phyloP scores from a whole-genome alignment of 2,888 invertebrate species.

The Sepioteuthis lessoniana region DNA sequence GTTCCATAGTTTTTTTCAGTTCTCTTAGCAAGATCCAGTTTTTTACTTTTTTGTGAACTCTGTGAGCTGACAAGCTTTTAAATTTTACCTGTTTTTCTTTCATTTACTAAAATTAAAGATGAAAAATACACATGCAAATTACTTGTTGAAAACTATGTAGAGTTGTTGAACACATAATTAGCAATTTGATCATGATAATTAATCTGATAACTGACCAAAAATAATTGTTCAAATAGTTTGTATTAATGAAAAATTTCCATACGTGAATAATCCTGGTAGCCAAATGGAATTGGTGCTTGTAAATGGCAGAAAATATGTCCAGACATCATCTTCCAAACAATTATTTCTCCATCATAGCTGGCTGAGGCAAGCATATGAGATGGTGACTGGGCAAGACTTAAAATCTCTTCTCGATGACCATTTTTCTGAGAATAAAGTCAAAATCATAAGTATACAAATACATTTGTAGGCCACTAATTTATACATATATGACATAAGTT shows the following conservation, averaged over 20 bases:
- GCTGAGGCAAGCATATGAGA: constrained; percentile 75
- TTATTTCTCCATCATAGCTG: constrained; percentile 75
- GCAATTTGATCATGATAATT: neutral
- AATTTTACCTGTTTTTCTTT: too few species aligned
- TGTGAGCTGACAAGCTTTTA: too few species aligned
- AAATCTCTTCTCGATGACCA: constrained; percentile 75
- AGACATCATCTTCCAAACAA: constrained; percentile 76
- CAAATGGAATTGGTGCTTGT: constrained; percentile 65
- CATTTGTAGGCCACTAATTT: too few species aligned
- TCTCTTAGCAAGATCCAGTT: too few species aligned
- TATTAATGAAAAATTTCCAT: constrained; percentile 52
- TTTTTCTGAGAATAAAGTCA: constrained; percentile 59
- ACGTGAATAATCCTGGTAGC: constrained; percentile 70
- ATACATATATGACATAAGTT: too few species aligned
- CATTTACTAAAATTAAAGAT: too few species aligned
- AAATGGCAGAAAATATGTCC: constrained; percentile 75
- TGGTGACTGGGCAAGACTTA: constrained; percentile 73
- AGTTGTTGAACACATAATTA: too few species aligned
- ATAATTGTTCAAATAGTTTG: neutral
- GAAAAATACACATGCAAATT: too few species aligned
- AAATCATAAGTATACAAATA: too few species aligned
- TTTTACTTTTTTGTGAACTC: too few species aligned
- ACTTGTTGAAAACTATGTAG: too few species aligned
- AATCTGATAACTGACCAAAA: neutral
- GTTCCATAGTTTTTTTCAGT: too few species aligned